phyloP scores from a whole-genome alignment of 2,888 invertebrate genomes.

The Acronicta psi region DNA sequence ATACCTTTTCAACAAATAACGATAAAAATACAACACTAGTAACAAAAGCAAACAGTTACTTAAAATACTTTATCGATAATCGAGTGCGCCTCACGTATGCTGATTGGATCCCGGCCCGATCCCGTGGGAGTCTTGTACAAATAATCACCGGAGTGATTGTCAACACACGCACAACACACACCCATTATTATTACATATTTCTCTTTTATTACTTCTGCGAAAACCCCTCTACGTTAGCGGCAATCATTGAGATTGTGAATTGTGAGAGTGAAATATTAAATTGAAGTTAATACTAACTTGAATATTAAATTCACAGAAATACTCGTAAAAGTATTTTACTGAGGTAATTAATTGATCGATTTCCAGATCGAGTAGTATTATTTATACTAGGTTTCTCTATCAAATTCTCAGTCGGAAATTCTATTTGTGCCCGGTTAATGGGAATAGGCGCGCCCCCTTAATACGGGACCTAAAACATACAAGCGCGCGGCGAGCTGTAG shows the following conservation, averaged over 20 bases:
- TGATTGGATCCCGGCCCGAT: conserved; percentile 62
- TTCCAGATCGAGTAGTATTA: too few species aligned
- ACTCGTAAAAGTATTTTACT: neutral
- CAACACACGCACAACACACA: conserved; percentile 80
- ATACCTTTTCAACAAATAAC: neutral
- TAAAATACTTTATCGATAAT: conserved; percentile 51
- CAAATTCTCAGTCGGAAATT: too few species aligned
- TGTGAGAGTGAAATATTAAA: conserved; percentile 2
- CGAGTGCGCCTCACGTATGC: conserved; percentile 57
- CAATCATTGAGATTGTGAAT: conserved; percentile 14
- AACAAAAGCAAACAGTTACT: neutral
- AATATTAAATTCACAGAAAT: neutral
- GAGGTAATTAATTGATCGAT: too few species aligned
- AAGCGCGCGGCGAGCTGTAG: too few species aligned
- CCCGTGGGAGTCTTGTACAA: conserved; percentile 78
- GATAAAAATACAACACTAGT: neutral
- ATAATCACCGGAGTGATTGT: conserved; percentile 87
- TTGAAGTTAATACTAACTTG: neutral
- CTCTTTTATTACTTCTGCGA: conserved; percentile 57
- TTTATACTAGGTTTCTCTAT: too few species aligned
- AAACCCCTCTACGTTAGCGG: conserved; percentile 10
- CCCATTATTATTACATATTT: conserved; percentile 75
- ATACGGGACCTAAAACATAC: too few species aligned
- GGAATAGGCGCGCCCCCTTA: too few species aligned
- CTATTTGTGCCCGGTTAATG: too few species aligned